Evolutionary conservation across 2,113 vertebrate species (phyloP), one percentile per base, ranked within the genome.

Genomic region (Pseudorhombus dupliciocellatus): DNA sequence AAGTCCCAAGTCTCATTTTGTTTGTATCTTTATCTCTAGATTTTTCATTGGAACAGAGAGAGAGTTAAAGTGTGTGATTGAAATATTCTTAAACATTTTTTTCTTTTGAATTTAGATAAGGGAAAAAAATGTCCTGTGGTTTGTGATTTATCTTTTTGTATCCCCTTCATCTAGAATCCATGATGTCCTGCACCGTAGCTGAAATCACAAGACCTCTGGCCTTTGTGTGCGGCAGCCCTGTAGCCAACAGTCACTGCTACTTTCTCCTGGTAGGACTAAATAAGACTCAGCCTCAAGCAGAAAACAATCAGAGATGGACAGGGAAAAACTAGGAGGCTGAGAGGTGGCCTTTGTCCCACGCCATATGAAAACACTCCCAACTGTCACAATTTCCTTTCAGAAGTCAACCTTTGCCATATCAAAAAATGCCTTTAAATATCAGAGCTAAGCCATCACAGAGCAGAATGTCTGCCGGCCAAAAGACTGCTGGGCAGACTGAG

Each of bases 381-480:
- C 48, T 66, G 6, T 62, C 76, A 58, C 50, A 12, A 12, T 79
- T 79, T 83, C 16, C 30, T 81, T 20, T 53, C 25, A 66, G 26
- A 74, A 24, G 53, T 72, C 15, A 4, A 30, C 40, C 37, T 78
- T 84, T 77, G 73, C 75, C 84, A 84, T 63, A 81, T 79, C 46
- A 16, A 80, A 88, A 81, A 66, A 90, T 90, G 89, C 89, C 90
- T 87, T 79, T 90, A 73, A 89, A 90, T 54, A 87, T 90, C 60
- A 70, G 88, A 88, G 83, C 83, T 64, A 91, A 88, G 78, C 88
- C 91, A 5, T 4, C 80, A 1, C 90, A 91, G 78, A 84, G 52
- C 83, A 91, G 75, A 66, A 96, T 98, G 93, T 94, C 96, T 63
- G 94, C 95, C 78, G 96, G 91, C 71, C 88, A 95, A 81, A 95